Conservation (phyloP, 2,797 vertebrate species). For the Fratercula arctica region DNA sequence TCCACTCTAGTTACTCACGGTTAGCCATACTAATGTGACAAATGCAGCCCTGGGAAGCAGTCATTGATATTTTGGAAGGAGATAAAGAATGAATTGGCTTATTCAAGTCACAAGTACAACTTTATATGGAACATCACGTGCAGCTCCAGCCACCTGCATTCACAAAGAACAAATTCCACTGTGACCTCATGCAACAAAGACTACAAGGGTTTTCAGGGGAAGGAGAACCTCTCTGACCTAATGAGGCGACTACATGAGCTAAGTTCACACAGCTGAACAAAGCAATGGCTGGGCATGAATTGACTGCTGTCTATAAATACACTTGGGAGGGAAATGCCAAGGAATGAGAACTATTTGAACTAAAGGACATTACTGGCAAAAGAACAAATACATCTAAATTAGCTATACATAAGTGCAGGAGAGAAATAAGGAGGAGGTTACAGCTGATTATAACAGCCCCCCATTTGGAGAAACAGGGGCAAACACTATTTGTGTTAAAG, state of each 20-base stretch:
- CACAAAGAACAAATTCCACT: not conserved
- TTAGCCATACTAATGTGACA: not conserved
- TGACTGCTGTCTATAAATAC: not conserved
- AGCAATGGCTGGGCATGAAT: not conserved
- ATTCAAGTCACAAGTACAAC: not conserved
- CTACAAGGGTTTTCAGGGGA: not conserved
- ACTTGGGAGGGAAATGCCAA: not conserved
- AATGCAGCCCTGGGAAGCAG: not conserved
- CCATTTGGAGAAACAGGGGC: not conserved
- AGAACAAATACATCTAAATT: not conserved
- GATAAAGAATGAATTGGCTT: not conserved
- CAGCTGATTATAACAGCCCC: not conserved
- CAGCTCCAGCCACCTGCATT: not conserved
- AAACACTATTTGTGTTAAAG: not conserved
- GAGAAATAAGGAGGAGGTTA: not conserved
- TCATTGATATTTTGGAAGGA: not conserved
- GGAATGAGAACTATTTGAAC: not conserved
- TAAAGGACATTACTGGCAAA: not conserved
- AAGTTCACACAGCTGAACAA: not conserved
- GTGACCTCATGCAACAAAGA: accelerated
- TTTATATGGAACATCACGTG: not conserved
- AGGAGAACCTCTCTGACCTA: not conserved
- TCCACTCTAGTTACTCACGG: not conserved
- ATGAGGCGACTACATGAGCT: not conserved
- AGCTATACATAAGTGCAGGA: not conserved